phyloP scores from a whole-genome alignment of 2,888 invertebrate species.

The Colletes collaris region DNA sequence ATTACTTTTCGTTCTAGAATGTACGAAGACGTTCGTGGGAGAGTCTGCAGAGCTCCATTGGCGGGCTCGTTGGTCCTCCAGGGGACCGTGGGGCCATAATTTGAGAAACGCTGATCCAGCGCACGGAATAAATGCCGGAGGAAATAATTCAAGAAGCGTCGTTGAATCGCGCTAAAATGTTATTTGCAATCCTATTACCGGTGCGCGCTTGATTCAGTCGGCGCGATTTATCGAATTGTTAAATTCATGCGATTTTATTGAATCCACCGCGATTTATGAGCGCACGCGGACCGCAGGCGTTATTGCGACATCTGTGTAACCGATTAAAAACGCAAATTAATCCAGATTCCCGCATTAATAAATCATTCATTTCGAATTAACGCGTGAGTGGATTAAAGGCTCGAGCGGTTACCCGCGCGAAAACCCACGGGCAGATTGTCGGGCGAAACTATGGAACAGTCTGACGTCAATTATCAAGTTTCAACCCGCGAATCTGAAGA shows the following conservation, averaged over 20 bases:
- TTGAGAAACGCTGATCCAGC: too few species aligned
- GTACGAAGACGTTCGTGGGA: too few species aligned
- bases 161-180: conserved; percentile 39
- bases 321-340: conserved; percentile 31
- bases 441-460: too few species aligned
- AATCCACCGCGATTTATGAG: conserved; percentile 37
- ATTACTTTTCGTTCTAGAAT: too few species aligned
- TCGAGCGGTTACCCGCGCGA: not conserved
- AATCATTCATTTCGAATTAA: conserved; percentile 23
- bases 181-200: conserved; percentile 51
- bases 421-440: too few species aligned
- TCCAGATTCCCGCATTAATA: conserved; percentile 13
- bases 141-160: conserved; percentile 43
- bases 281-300: not conserved
- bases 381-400: conserved; percentile 32
- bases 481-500: too few species aligned
- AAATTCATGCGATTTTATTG: conserved; percentile 46
- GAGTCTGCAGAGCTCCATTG: too few species aligned
- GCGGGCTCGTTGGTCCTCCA: too few species aligned
- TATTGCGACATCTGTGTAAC: conserved; percentile 35
- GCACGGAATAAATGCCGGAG: not conserved
- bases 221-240: conserved; percentile 48
- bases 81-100: too few species aligned
- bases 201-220: conserved; percentile 27
- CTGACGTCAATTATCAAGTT: too few species aligned